These are phyloP conservation scores for Chrysodeixis includens DNA, from an alignment of 2,888 invertebrate species.

Conservation along the genomic window DNA sequence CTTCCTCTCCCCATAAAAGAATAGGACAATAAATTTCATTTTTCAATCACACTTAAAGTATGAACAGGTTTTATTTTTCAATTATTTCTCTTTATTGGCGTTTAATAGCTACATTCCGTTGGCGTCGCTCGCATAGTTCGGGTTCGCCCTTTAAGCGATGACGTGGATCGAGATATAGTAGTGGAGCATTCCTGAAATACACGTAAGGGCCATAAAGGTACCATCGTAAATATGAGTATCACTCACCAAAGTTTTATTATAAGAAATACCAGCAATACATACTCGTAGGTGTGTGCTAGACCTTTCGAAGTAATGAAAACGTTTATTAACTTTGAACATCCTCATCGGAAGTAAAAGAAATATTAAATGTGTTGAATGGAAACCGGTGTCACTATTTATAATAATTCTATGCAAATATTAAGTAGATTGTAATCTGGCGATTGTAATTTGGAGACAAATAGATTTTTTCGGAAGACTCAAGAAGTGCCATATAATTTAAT, in stretches of 20 bases:
- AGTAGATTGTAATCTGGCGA: too few relatives aligned
- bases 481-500: too few relatives aligned
- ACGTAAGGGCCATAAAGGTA: conserved; percentile 2
- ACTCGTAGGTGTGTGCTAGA: neutral
- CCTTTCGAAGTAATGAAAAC: neutral
- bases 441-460: too few relatives aligned
- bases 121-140: neutral
- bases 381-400: too few relatives aligned
- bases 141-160: neutral
- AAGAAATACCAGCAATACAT: neutral
- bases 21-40: neutral
- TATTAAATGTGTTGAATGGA: neutral
- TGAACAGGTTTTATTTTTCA: neutral
- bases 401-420: too few relatives aligned
- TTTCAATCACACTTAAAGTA: too few relatives aligned
- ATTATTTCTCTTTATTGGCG: neutral
- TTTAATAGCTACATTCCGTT: conserved; percentile 4
- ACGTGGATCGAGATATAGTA: neutral
- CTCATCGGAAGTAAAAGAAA: neutral
- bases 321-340: neutral
- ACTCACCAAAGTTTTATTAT: conserved; percentile 7
- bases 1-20: neutral
- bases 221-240: conserved; percentile 4
- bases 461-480: too few relatives aligned
- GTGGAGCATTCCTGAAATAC: conserved; percentile 3